A percentile compares a stretch with the other conserved stretches of the same genome.
Evolutionary conservation across 2,797 vertebrate genomes (phyloP).

Genomic region (Danio jaintianensis): DNA sequence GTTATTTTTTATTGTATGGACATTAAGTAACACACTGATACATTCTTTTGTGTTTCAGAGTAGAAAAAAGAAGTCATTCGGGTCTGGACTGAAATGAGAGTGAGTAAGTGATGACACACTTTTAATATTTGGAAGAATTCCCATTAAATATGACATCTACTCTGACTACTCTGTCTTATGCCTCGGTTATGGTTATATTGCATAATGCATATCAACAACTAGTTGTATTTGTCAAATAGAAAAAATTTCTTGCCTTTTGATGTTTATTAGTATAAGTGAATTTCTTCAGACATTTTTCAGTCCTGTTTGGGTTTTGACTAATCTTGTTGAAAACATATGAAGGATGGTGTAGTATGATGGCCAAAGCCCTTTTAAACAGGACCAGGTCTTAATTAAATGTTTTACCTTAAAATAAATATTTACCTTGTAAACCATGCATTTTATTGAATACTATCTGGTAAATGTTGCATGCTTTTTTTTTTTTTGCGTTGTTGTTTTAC

Average conservation of each 20-base stretch:
- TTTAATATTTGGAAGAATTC: not conserved
- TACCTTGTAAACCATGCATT: not conserved
- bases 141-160: not conserved
- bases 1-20: no score
- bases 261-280: not conserved
- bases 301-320: not conserved
- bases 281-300: not conserved
- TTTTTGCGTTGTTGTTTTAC: constrained; percentile 63
- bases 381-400: no score
- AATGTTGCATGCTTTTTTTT: not conserved
- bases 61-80: not conserved
- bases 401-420: not conserved
- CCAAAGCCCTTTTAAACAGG: not conserved
- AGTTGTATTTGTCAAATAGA: not conserved
- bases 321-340: not conserved
- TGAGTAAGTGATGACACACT: not conserved
- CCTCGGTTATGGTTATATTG: constrained; percentile 9
- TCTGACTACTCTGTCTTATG: not conserved
- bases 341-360: not conserved
- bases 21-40: no score
- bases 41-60: no score
- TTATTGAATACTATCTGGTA: not conserved
- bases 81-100: not conserved
- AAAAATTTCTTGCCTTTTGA: not conserved
- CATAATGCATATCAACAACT: not conserved